Percentiles rank a stretch among this genome's conserved stretches.
Conservation (phyloP, 1,140 invertebrate species). For the Nomia melanderi region DNA sequence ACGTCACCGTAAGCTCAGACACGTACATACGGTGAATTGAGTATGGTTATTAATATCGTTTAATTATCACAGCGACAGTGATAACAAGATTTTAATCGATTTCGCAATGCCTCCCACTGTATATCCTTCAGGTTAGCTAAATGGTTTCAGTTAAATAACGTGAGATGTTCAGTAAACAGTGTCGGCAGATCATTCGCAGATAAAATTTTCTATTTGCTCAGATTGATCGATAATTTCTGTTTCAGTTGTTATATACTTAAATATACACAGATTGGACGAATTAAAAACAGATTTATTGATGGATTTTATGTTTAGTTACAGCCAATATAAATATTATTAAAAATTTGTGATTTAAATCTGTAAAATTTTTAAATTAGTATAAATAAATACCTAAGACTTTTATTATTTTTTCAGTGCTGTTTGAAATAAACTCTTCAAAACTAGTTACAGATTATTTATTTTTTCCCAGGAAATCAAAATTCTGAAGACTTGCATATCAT, state of each 20-base stretch:
- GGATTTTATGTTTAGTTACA: no score
- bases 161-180: conserved; percentile 17
- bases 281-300: no score
- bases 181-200: not conserved
- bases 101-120: conserved; percentile 29
- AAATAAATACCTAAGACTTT: no score
- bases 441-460: no score
- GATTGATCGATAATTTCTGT: not conserved
- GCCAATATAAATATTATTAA: no score
- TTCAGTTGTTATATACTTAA: not conserved
- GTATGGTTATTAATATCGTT: conserved; percentile 7
- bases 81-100: conserved; percentile 55
- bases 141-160: conserved; percentile 13
- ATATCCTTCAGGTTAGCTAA: not conserved
- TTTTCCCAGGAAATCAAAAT: no score
- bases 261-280: no score
- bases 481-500: no score
- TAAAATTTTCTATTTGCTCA: not conserved
- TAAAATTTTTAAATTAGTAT: no score
- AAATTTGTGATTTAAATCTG: no score
- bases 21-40: conserved; percentile 9
- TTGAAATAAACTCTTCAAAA: no score
- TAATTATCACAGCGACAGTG: conserved; percentile 32
- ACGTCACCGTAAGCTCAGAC: not conserved
- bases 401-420: no score